Conservation (phyloP, 2,888 invertebrate genomes). For the Sesia apiformis region DNA sequence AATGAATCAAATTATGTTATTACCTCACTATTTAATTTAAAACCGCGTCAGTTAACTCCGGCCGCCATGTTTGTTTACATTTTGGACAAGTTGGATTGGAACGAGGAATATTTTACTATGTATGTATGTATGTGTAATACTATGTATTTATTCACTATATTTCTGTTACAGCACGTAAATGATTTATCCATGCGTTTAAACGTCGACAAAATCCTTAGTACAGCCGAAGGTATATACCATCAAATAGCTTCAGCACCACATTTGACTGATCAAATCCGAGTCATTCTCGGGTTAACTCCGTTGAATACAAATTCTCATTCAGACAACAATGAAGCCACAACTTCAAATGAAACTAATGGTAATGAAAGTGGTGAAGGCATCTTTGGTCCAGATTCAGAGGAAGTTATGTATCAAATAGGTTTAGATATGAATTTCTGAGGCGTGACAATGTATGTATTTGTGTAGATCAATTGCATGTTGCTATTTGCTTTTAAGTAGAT, state of each 20-base stretch:
- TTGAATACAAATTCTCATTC: slow-evolving; percentile 25
- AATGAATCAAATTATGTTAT: too few relatives aligned
- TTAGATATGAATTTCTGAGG: slow-evolving; percentile 71
- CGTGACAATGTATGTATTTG: neutral
- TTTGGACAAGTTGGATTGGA: too few relatives aligned
- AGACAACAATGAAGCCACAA: slow-evolving; percentile 16
- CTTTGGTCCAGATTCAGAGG: slow-evolving; percentile 55
- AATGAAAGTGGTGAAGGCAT: slow-evolving; percentile 19
- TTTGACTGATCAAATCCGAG: slow-evolving; percentile 81
- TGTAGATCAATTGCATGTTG: neutral
- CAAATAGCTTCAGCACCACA: slow-evolving; percentile 85
- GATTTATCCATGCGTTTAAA: slow-evolving; percentile 92
- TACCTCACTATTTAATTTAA: too few relatives aligned
- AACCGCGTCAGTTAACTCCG: too few relatives aligned
- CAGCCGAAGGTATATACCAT: slow-evolving; percentile 93
- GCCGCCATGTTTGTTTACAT: too few relatives aligned
- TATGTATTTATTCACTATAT: neutral
- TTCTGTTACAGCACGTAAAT: slow-evolving; percentile 88
- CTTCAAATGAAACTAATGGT: slow-evolving; percentile 25
- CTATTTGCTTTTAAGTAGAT: neutral
- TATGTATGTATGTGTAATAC: neutral
- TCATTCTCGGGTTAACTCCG: slow-evolving; percentile 80
- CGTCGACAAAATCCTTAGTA: slow-evolving; percentile 84
- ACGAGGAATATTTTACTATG: too few relatives aligned
- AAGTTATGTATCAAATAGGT: slow-evolving; percentile 75